Percentiles rank a stretch among this genome's conserved stretches.
These are phyloP conservation scores for Cebidichthys violaceus DNA, from an alignment of 2,113 vertebrate species.

Conservation along the genomic window DNA sequence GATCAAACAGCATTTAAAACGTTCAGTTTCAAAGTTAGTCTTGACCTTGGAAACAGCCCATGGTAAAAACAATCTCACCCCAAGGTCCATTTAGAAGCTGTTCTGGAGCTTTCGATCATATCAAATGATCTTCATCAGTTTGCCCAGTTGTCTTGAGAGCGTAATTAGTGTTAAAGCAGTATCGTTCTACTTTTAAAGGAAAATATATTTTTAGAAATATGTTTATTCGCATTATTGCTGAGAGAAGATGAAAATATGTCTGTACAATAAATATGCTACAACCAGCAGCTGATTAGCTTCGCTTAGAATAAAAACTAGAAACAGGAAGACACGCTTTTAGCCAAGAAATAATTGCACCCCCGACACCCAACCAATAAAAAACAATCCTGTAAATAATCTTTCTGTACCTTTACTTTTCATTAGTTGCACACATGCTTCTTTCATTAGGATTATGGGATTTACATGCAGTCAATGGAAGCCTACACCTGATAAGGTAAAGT, in stretches of 20 bases:
- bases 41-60: too few relatives aligned
- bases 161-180: neutral
- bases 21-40: neutral
- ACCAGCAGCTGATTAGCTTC: neutral
- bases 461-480: neutral
- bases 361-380: neutral
- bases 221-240: neutral
- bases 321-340: neutral
- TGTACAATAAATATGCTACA: neutral
- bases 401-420: neutral
- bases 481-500: neutral
- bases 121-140: neutral
- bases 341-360: neutral
- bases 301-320: neutral
- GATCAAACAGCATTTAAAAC: neutral
- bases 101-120: neutral
- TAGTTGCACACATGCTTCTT: neutral
- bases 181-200: neutral
- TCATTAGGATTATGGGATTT: slow-evolving; percentile 12
- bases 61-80: neutral
- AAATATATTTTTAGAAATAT: neutral
- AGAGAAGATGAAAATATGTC: neutral
- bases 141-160: neutral
- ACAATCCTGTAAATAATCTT: neutral
- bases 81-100: neutral